These are phyloP conservation scores for Pygmarrhopalites habei DNA, from an alignment of 1,140 invertebrate species.

Conservation along the genomic window DNA sequence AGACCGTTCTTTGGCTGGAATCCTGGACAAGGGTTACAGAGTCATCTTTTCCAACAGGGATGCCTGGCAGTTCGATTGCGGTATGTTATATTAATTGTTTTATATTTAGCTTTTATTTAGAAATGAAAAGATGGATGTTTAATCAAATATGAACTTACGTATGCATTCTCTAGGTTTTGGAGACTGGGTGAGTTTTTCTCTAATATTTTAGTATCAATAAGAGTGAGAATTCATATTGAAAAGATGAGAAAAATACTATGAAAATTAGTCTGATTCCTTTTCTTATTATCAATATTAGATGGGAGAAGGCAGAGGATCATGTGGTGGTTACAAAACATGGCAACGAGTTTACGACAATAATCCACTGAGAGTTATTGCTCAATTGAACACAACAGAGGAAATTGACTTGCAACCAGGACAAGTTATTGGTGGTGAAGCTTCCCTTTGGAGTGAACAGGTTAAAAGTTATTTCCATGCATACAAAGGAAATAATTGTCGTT, in stretches of 20 bases:
- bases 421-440: slow-evolving; percentile 43
- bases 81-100: too few relatives aligned
- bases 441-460: slow-evolving; percentile 42
- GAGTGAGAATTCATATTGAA: neutral
- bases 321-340: slow-evolving; percentile 43
- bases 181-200: slow-evolving; percentile 41
- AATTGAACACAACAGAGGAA: slow-evolving; percentile 37
- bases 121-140: too few relatives aligned
- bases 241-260: neutral
- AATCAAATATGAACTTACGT: too few relatives aligned
- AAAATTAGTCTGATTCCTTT: neutral
- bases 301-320: slow-evolving; percentile 41
- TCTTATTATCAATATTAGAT: slow-evolving; percentile 25
- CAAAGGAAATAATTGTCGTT: too few relatives aligned
- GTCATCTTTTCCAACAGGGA: slow-evolving; percentile 43
- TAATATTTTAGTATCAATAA: too few relatives aligned
- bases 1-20: slow-evolving; percentile 38
- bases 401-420: slow-evolving; percentile 38
- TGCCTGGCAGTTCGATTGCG: slow-evolving; percentile 43
- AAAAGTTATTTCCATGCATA: too few relatives aligned
- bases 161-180: too few relatives aligned
- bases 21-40: slow-evolving; percentile 40
- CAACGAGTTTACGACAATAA: slow-evolving; percentile 43
- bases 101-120: too few relatives aligned
- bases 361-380: slow-evolving; percentile 40